Evolutionary conservation across 2,888 invertebrate species (phyloP).

Genomic region (Podabrus alpinus): DNA sequence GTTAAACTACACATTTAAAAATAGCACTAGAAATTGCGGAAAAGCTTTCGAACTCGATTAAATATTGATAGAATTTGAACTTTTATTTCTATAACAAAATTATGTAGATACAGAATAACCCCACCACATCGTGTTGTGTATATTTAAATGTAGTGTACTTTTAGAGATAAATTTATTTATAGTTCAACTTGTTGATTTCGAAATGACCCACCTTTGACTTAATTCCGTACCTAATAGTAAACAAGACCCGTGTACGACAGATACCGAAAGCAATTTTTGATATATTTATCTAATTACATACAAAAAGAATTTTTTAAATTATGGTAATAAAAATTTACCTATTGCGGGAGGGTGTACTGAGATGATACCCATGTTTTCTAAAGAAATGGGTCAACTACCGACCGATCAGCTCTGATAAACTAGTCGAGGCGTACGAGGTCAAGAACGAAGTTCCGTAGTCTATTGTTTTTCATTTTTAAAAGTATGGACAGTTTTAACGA

Average conservation of each 20-base stretch:
- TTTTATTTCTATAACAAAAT: constrained; percentile 31
- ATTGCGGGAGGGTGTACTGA: background rate
- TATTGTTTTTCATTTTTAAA: too few relatives aligned
- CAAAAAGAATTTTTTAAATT: background rate
- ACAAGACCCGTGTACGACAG: constrained; percentile 16
- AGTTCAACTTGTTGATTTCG: constrained; percentile 31
- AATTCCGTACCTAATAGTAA: constrained; percentile 25
- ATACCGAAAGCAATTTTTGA: background rate
- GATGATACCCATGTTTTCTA: background rate
- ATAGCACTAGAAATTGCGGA: constrained; percentile 19
- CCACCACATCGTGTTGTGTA: constrained; percentile 28
- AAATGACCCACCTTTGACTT: constrained; percentile 31
- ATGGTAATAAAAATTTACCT: background rate
- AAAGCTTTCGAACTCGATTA: constrained; percentile 19
- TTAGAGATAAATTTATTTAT: constrained; percentile 29
- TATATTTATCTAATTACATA: background rate
- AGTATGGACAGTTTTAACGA: too few relatives aligned
- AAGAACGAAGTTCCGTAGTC: background rate
- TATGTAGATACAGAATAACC: constrained; percentile 23
- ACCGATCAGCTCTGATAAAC: background rate
- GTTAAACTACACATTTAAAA: constrained; percentile 22
- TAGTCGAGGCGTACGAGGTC: background rate
- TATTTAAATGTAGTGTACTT: constrained; percentile 23
- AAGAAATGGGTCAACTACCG: background rate
- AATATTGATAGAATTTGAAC: constrained; percentile 28